These are phyloP conservation scores for Drosophila mercatorum DNA, from an alignment of 2,888 invertebrate species.

Conservation along the genomic window DNA sequence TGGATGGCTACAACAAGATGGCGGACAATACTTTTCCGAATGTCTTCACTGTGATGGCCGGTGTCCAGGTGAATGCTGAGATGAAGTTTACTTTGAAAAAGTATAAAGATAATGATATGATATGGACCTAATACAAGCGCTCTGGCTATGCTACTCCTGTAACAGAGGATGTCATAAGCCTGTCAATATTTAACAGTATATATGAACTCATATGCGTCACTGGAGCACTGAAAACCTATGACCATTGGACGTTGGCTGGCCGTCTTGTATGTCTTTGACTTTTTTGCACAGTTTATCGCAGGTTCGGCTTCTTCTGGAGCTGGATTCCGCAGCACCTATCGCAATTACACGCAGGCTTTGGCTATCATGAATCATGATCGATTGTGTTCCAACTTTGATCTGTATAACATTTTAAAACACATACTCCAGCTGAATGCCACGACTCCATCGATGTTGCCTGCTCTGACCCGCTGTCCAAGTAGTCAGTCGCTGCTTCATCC, in stretches of 20 bases:
- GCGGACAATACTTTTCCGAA: not conserved
- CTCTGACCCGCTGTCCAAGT: conserved; percentile 85
- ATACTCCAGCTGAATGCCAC: conserved; percentile 85
- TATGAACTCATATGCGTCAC: not conserved
- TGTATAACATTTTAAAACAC: conserved; percentile 88
- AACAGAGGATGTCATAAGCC: not conserved
- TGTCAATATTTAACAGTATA: not conserved
- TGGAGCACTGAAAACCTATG: not conserved
- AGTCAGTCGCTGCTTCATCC: conserved; percentile 88
- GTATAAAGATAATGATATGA: not conserved
- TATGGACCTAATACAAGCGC: not conserved
- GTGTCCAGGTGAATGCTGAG: not conserved
- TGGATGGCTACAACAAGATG: not conserved
- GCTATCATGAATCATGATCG: conserved; percentile 86
- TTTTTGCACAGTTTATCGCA: conserved; percentile 87
- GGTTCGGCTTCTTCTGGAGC: conserved; percentile 91
- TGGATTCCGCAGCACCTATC: conserved; percentile 86
- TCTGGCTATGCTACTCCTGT: not conserved
- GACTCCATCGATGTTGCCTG: conserved; percentile 51
- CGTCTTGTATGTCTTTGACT: conserved; percentile 88
- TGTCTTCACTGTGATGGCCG: not conserved
- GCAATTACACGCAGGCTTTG: conserved; percentile 86
- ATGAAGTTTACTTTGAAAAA: not conserved
- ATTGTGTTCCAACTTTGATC: conserved; percentile 89
- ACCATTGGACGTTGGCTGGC: conserved; percentile 86